Conservation (phyloP, 2,113 vertebrate species). For the Origma solitaria region DNA sequence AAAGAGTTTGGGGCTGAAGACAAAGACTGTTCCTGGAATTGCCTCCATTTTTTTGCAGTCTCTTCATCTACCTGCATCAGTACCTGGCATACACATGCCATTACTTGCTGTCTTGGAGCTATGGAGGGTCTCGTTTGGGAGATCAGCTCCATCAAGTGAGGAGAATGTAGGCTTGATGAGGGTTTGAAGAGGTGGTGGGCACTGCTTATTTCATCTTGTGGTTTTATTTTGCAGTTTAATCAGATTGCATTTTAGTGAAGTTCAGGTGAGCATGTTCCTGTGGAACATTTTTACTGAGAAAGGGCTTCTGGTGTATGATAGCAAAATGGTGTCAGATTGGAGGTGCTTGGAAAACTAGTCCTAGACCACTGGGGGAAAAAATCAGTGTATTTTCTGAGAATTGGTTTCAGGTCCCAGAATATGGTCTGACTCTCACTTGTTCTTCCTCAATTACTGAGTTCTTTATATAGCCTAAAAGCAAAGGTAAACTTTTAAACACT, state of each 20-base stretch:
- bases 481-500: neutral
- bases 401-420: neutral
- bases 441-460: neutral
- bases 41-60: neutral
- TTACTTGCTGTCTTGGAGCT: neutral
- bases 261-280: neutral
- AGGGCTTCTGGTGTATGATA: neutral
- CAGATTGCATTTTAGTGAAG: neutral
- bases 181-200: neutral
- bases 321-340: neutral
- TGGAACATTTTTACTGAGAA: neutral
- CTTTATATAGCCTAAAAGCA: neutral
- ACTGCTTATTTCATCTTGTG: neutral
- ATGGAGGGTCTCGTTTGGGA: neutral
- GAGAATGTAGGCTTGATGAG: neutral
- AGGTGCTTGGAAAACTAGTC: constrained; percentile 46
- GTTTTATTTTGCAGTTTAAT: neutral
- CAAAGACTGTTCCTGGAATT: neutral
- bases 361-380: neutral
- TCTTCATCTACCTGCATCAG: neutral
- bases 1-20: neutral
- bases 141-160: neutral
- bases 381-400: neutral
- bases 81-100: neutral
- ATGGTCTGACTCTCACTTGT: neutral